Evolutionary conservation across 2,888 invertebrate genomes (phyloP).

Genomic region (Dusona sp.): DNA sequence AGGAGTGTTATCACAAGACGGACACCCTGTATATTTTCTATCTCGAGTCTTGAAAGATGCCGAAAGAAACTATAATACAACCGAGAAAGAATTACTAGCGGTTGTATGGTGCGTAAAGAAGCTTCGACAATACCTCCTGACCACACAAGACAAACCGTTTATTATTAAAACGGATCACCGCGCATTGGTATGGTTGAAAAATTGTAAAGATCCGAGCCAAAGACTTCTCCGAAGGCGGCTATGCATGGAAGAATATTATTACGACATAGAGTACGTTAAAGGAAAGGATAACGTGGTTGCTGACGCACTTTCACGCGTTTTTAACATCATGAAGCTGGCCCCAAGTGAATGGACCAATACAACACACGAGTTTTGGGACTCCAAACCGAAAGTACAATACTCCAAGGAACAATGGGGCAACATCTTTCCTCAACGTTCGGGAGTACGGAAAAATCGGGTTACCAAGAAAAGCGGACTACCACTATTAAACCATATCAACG

Average conservation of each 20-base stretch:
- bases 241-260: constrained; percentile 75
- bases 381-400: not conserved
- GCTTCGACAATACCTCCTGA: constrained; percentile 32
- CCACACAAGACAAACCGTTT: constrained; percentile 30
- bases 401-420: constrained; percentile 31
- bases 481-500: not conserved
- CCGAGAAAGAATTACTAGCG: not conserved
- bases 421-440: constrained; percentile 15
- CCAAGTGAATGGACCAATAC: not conserved
- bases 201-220: constrained; percentile 50
- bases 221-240: constrained; percentile 68
- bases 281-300: constrained; percentile 73
- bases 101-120: constrained; percentile 65
- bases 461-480: not conserved
- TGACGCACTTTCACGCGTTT: constrained; percentile 71
- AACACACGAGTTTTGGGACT: constrained; percentile 9
- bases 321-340: not conserved
- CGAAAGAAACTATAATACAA: constrained; percentile 3
- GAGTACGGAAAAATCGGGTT: not conserved
- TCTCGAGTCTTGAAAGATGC: not conserved
- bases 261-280: constrained; percentile 68
- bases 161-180: constrained; percentile 63
- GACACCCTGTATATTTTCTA: constrained; percentile 70
- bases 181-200: constrained; percentile 63
- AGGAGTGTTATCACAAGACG: constrained; percentile 58